These are phyloP conservation scores for Rhamnusium bicolor DNA, from an alignment of 2,888 invertebrate species.

Conservation along the genomic window DNA sequence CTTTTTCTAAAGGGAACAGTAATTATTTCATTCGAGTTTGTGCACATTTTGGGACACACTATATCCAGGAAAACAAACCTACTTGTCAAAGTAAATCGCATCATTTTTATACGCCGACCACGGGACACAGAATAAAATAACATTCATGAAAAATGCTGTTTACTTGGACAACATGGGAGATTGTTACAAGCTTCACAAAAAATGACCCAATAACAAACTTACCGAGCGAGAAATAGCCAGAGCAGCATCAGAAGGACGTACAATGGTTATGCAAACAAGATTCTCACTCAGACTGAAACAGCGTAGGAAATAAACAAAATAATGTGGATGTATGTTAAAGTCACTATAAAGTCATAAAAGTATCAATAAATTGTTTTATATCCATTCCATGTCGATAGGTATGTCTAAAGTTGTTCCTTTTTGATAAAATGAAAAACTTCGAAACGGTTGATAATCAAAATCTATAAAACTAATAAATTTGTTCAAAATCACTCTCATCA, in stretches of 20 bases:
- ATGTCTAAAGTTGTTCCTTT: too few species aligned
- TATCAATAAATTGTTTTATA: background rate
- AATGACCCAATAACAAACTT: slow-evolving; percentile 29
- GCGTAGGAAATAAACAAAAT: background rate
- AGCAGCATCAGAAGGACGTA: background rate
- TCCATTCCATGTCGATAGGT: too few species aligned
- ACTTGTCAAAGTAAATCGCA: background rate
- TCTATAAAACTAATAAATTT: too few species aligned
- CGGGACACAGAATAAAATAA: background rate
- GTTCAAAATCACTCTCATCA: too few species aligned
- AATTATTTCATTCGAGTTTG: too few species aligned
- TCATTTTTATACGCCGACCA: background rate
- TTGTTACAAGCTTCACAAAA: slow-evolving; percentile 12
- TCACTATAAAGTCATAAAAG: background rate
- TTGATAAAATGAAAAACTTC: too few species aligned
- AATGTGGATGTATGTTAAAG: background rate
- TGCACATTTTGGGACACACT: too few species aligned
- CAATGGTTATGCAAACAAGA: slow-evolving; percentile 20
- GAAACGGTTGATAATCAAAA: too few species aligned
- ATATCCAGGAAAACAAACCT: background rate
- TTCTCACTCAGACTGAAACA: background rate
- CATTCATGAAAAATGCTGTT: slow-evolving; percentile 13
- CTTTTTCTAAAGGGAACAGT: too few species aligned
- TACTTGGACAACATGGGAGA: background rate
- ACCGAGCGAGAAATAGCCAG: slow-evolving; percentile 22